phyloP scores from a whole-genome alignment of 2,113 vertebrate species.

The Cariama cristata region DNA sequence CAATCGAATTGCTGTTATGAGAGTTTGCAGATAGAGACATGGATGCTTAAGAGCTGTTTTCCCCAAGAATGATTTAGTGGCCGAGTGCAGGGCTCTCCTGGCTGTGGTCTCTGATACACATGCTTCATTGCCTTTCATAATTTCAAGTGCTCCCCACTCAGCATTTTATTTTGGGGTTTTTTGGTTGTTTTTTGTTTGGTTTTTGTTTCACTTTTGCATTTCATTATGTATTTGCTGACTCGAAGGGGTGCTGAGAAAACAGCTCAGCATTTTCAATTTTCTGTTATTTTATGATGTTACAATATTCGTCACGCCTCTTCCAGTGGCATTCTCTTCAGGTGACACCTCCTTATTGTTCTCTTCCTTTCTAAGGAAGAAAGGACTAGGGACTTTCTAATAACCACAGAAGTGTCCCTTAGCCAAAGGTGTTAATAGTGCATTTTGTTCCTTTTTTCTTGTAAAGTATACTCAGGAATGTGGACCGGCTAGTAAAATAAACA shows the following conservation, averaged over 20 bases:
- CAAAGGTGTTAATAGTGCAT: not conserved
- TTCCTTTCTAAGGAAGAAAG: not conserved
- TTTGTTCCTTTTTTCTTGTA: slow-evolving; percentile 1
- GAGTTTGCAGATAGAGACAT: not conserved
- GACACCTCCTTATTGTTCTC: not conserved
- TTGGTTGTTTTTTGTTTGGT: too few species aligned
- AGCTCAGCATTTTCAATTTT: not conserved
- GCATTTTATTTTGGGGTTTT: not conserved
- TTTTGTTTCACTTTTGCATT: not conserved
- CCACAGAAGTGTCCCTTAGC: not conserved
- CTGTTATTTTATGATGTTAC: not conserved
- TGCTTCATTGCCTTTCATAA: not conserved
- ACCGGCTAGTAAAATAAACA: slow-evolving; percentile 22
- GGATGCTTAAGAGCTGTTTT: not conserved
- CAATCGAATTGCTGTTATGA: not conserved
- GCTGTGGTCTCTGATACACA: not conserved
- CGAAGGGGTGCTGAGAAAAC: not conserved
- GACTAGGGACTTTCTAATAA: not conserved
- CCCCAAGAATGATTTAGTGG: not conserved
- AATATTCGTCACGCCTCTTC: not conserved
- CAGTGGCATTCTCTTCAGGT: not conserved
- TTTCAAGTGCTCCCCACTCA: not conserved
- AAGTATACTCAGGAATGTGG: not conserved
- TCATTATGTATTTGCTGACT: not conserved
- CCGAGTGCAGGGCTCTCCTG: not conserved